A percentile compares a stretch with the other conserved stretches of the same genome.
Conservation (phyloP, 2,113 vertebrate species). For the Panthera uncia region DNA sequence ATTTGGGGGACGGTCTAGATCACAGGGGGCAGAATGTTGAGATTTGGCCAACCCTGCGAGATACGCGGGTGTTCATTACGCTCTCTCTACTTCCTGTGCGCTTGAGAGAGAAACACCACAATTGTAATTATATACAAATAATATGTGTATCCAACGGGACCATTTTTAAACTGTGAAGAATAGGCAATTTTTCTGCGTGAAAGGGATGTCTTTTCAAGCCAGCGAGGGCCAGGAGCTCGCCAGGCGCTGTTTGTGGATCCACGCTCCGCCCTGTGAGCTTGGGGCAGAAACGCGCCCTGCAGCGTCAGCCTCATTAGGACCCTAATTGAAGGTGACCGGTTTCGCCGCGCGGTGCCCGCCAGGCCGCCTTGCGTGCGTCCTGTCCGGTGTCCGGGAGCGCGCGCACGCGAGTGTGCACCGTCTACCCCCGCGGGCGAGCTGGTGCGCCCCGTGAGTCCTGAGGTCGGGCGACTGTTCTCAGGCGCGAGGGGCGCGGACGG, state of each 20-base stretch:
- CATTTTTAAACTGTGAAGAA: neutral
- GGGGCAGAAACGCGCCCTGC: neutral
- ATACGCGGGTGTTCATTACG: neutral
- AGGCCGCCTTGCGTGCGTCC: neutral
- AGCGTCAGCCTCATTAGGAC: neutral
- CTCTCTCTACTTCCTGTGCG: neutral
- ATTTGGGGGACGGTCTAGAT: neutral
- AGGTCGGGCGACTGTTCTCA: neutral
- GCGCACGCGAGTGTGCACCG: neutral
- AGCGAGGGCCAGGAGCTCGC: neutral
- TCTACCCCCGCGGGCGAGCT: neutral
- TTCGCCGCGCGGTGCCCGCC: fast-evolving
- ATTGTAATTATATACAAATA: neutral
- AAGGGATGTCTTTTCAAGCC: neutral
- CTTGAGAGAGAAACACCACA: neutral
- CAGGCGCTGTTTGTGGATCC: fast-evolving
- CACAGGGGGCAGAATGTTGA: neutral
- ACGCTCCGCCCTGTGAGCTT: neutral
- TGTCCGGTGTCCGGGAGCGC: neutral
- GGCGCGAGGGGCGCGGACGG: neutral
- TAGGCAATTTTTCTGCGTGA: neutral
- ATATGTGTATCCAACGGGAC: neutral
- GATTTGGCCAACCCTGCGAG: neutral
- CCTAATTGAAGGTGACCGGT: neutral
- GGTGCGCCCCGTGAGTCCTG: neutral